These are phyloP conservation scores for Polia nebulosa DNA, from an alignment of 2,888 invertebrate genomes.

Conservation along the genomic window DNA sequence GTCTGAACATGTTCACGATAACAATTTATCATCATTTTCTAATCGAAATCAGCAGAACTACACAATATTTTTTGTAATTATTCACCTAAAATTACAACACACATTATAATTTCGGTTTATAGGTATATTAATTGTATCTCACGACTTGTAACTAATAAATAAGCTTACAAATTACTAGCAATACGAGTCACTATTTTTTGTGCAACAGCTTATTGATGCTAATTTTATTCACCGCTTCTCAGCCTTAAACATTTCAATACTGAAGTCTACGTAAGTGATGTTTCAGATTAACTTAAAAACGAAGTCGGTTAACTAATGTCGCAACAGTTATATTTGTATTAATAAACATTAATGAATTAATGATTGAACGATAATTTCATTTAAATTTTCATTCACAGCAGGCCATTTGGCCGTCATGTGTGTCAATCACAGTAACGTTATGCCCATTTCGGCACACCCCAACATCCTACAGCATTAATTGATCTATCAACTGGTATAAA, in stretches of 20 bases:
- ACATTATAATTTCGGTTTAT: neutral
- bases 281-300: constrained; percentile 19
- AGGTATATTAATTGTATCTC: constrained; percentile 4
- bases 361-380: constrained; percentile 6
- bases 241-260: neutral
- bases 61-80: constrained; percentile 32
- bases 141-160: constrained; percentile 13
- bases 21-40: constrained; percentile 50
- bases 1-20: constrained; percentile 38
- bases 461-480: constrained; percentile 76
- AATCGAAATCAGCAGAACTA: constrained; percentile 48
- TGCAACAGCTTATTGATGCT: constrained; percentile 8
- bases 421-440: constrained; percentile 70
- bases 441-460: constrained; percentile 75
- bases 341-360: constrained; percentile 25
- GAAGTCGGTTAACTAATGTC: no score
- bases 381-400: constrained; percentile 21
- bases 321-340: constrained; percentile 24
- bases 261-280: constrained; percentile 7
- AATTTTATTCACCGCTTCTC: constrained; percentile 27
- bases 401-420: constrained; percentile 44
- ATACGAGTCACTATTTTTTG: constrained; percentile 4
- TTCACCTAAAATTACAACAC: constrained; percentile 22
- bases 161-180: constrained; percentile 3
- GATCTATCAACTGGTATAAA: constrained; percentile 81